Percentiles rank a stretch among this genome's conserved stretches.
phyloP scores from a whole-genome alignment of 2,888 invertebrate species.

The Cyrtodaria siliqua region DNA sequence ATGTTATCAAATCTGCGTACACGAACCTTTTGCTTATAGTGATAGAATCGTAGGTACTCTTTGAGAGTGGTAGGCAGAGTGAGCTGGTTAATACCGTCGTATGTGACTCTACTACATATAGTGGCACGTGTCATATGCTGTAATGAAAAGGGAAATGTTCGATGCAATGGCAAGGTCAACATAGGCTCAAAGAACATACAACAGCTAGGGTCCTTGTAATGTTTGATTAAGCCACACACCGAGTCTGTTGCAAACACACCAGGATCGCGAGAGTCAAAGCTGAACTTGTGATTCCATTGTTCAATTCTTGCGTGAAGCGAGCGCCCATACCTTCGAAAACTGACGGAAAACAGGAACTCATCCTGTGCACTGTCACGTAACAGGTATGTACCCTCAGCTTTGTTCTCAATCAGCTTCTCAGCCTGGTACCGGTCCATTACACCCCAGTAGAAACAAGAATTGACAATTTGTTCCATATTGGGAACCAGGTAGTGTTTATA shows the following conservation, averaged over 20 bases:
- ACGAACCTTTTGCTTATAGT: conserved; percentile 92
- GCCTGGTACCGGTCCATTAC: conserved; percentile 99
- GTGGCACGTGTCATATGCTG: conserved; percentile 96
- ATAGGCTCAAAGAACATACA: conserved; percentile 99
- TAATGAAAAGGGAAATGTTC: conserved; percentile 94
- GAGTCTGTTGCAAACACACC: conserved; percentile 97
- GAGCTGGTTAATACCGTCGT: conserved; percentile 95
- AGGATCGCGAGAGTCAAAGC: conserved; percentile 99
- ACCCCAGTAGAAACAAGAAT: conserved; percentile 98
- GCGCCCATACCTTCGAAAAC: conserved; percentile 97
- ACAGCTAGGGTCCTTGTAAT: conserved; percentile 97
- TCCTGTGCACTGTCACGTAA: conserved; percentile 98
- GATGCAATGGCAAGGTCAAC: conserved; percentile 96
- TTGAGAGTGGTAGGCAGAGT: conserved; percentile 95
- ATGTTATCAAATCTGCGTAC: conserved; percentile 83
- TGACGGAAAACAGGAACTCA: conserved; percentile 96
- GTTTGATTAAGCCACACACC: conserved; percentile 92
- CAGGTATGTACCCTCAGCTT: conserved; percentile 98
- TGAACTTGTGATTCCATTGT: conserved; percentile 96
- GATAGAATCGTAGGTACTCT: conserved; percentile 97
- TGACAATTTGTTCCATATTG: conserved; percentile 95
- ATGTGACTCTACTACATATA: conserved; percentile 93
- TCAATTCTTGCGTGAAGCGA: conserved; percentile 99
- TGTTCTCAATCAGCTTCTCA: conserved; percentile 95
- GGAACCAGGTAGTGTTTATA: conserved; percentile 98